These are phyloP conservation scores for Phortica okadai DNA, from an alignment of 2,888 invertebrate genomes.

Conservation along the genomic window DNA sequence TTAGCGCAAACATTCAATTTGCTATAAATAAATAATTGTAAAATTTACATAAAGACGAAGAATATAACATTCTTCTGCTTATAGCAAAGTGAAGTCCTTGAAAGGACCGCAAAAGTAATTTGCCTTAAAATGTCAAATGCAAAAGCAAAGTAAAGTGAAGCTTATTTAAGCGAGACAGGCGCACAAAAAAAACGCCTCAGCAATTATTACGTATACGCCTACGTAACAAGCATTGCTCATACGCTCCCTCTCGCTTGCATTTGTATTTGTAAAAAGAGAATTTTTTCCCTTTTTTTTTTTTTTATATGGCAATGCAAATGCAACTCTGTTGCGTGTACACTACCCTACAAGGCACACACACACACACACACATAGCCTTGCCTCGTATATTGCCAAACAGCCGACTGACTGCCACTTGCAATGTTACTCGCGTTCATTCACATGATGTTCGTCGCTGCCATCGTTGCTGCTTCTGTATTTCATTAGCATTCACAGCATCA, in stretches of 20 bases:
- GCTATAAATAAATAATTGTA: no score
- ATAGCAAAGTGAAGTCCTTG: no score
- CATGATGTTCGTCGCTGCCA: slow-evolving; percentile 16
- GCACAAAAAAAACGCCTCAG: neutral
- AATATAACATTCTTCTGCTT: no score
- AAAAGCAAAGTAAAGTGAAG: neutral
- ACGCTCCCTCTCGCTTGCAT: neutral
- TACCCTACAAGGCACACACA: neutral
- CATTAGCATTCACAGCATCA: slow-evolving; percentile 41
- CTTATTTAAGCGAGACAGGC: neutral
- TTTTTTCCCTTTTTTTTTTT: slow-evolving; percentile 14
- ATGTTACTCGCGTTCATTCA: slow-evolving; percentile 49
- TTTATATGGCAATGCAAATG: slow-evolving; percentile 22
- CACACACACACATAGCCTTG: neutral
- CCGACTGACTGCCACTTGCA: slow-evolving; percentile 8
- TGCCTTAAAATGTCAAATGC: neutral
- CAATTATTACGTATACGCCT: slow-evolving; percentile 23
- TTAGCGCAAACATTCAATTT: no score
- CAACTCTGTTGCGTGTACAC: slow-evolving; percentile 21
- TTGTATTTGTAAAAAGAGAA: slow-evolving; percentile 1
- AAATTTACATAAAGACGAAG: no score
- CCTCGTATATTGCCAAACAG: neutral
- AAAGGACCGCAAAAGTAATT: no score
- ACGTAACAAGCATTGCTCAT: neutral
- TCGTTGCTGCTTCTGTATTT: slow-evolving; percentile 38